phyloP scores from a whole-genome alignment of 2,888 invertebrate species.

The Tetranychus piercei region DNA sequence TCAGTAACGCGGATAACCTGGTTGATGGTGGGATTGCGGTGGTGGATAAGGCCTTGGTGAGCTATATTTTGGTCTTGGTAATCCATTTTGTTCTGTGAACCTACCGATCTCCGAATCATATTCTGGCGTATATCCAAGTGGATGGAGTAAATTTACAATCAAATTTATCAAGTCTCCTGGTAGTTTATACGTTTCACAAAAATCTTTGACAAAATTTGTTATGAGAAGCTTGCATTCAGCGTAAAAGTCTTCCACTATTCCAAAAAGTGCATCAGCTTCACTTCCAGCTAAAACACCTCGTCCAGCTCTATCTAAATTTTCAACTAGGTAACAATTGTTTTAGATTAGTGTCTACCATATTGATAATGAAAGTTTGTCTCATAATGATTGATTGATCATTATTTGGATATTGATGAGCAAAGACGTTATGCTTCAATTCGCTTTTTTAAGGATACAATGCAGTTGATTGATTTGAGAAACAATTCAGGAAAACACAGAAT shows the following conservation, averaged over 20 bases:
- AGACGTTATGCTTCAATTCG: too few species aligned
- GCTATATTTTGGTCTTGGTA: too few species aligned
- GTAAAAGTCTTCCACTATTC: neutral
- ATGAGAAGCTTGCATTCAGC: neutral
- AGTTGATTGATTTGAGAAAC: too few species aligned
- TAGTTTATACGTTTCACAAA: neutral
- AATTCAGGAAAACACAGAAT: too few species aligned
- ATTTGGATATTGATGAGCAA: too few species aligned
- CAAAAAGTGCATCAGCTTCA: neutral
- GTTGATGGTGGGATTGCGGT: too few species aligned
- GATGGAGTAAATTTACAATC: neutral
- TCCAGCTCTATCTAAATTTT: neutral
- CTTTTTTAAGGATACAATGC: too few species aligned
- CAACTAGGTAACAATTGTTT: neutral
- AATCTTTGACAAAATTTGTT: neutral
- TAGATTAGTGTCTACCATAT: too few species aligned
- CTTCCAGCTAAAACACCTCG: neutral
- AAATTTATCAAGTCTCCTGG: neutral
- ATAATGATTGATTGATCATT: too few species aligned
- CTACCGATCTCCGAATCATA: neutral
- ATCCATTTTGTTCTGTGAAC: neutral
- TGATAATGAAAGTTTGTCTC: too few species aligned
- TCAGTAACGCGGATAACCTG: too few species aligned
- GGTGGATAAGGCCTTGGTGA: too few species aligned
- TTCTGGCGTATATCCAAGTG: neutral